Percentiles rank a stretch among this genome's conserved stretches.
Evolutionary conservation across 1,140 invertebrate species (phyloP).

Genomic region (Tetranychus cinnabarinus): DNA sequence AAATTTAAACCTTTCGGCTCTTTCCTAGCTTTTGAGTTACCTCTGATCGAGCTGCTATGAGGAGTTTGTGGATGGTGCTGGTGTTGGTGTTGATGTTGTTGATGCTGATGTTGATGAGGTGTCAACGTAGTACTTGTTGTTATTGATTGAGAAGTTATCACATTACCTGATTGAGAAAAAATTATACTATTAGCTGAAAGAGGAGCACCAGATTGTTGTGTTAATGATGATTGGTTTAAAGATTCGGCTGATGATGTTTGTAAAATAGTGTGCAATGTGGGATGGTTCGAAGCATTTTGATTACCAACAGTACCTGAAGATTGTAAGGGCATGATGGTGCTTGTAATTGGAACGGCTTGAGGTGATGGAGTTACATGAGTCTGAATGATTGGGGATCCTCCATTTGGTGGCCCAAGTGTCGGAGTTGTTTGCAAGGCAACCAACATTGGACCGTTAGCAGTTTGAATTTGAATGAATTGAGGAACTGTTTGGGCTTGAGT

Average conservation of each 20-base stretch:
- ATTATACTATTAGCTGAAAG: neutral
- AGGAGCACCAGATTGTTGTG: neutral
- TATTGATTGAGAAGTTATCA: neutral
- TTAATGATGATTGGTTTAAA: neutral
- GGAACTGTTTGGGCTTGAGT: constrained; percentile 15
- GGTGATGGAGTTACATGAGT: neutral
- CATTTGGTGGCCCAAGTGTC: neutral
- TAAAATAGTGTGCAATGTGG: neutral
- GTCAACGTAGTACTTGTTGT: neutral
- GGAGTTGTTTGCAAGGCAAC: constrained; percentile 16
- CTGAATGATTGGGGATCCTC: neutral
- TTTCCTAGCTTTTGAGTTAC: neutral
- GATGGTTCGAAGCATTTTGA: neutral
- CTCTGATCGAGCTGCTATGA: neutral
- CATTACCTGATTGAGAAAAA: neutral
- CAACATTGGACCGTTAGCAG: constrained; percentile 24
- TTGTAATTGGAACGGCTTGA: neutral
- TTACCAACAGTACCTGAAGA: neutral
- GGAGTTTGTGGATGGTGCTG: neutral
- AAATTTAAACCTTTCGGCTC: constrained; percentile 10
- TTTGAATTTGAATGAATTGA: constrained; percentile 25
- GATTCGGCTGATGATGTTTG: neutral
- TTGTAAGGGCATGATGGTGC: neutral
- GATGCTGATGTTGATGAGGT: neutral
- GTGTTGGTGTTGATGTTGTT: neutral